Conservation (phyloP, 2,113 vertebrate genomes). For the Nothocercus nigrocapillus region DNA sequence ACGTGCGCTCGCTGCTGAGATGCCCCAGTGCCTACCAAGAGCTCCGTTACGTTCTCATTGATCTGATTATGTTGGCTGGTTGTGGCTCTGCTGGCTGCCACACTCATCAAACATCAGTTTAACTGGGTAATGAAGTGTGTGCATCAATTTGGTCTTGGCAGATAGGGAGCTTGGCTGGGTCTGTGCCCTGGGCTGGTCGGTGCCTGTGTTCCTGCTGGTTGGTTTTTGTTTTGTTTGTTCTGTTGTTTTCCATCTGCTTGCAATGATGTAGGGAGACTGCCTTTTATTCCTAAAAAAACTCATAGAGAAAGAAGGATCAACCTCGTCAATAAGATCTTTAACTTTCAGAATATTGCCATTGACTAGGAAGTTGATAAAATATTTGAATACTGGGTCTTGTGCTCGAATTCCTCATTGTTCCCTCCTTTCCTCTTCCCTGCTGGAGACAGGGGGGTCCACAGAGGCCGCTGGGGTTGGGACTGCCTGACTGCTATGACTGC, state of each 20-base stretch:
- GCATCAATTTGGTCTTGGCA: background rate
- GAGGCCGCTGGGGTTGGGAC: rapidly evolving
- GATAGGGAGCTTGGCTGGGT: background rate
- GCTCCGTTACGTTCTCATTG: background rate
- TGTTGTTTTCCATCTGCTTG: rapidly evolving
- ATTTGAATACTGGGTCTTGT: background rate
- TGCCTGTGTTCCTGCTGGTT: background rate
- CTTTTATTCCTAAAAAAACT: background rate
- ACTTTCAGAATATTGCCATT: background rate
- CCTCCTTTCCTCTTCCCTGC: background rate
- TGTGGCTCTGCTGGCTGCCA: background rate
- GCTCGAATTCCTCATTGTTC: background rate
- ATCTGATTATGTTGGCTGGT: background rate
- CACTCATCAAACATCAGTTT: background rate
- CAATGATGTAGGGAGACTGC: background rate
- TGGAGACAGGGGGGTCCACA: rapidly evolving
- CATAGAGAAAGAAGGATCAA: background rate
- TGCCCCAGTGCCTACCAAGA: background rate
- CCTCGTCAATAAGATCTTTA: background rate
- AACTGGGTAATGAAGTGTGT: background rate
- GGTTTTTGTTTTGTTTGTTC: background rate
- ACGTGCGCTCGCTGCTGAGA: background rate
- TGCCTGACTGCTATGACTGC: rapidly evolving
- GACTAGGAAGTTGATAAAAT: background rate
- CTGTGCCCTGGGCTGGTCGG: background rate